Base-by-base conservation (phyloP, 2,113 vertebrate genomes). In the Excalfactoria chinensis region DNA sequence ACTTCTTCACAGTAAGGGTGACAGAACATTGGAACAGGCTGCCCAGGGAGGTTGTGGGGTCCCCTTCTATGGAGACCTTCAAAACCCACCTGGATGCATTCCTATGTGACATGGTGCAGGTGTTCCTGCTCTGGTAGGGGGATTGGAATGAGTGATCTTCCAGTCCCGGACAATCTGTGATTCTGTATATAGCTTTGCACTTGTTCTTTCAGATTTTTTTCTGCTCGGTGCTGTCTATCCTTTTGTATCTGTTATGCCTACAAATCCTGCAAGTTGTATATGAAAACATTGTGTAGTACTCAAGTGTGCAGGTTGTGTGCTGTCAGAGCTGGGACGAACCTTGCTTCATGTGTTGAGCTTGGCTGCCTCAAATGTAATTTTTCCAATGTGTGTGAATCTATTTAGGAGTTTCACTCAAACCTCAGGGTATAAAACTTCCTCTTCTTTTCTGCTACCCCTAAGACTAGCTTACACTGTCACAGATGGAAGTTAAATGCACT, bases 401-500 rank as follows among this genome's bases (percentile, higher is more conserved):
- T 64, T 86, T 55, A 68, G 51, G 43, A 87, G 55, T 66, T 93
- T 72, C n/a, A 41, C 74, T 25, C 32, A 91, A 49, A 49, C 53
- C 48, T 72, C 48, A 48, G 40, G 30, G 14, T 89, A 46, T 43
- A 68, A 78, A 64, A 66, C 21, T 79, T 93, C 4, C 60, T 4
- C 83, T 89, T 41, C 59, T 75, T 22, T 81, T 68, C n/a, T n/a
- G 6, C 18, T 85, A 49, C 7, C 21, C 26, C 11, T 76, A 41
- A 49, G 34, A 79, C 44, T 91, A 83, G 53, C 78, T 86, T 34
- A 48, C 35, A 30, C 66, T 85, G 63, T 84, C 53, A 18, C 0
- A 85, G 67, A 73, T 79, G 8, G 35, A 84, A 86, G 30, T 64
- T 92, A 91, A 93, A 89, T 72, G 62, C 58, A 82, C 95, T 95